Conservation (phyloP, 1,140 invertebrate species). For the Acromyrmex charruanus region DNA sequence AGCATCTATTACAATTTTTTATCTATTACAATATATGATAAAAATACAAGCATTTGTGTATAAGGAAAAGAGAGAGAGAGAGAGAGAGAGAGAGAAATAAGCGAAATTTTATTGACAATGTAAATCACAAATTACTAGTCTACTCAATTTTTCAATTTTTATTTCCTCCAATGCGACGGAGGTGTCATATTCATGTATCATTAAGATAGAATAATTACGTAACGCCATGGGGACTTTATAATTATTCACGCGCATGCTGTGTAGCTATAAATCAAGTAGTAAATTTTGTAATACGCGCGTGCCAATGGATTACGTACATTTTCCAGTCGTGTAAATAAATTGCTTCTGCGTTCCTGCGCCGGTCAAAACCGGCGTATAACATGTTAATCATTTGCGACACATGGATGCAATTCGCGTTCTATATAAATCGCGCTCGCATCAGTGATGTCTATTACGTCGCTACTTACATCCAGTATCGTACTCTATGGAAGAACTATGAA, state of each 20-base stretch:
- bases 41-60: neutral
- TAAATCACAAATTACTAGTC: neutral
- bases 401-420: conserved; percentile 46
- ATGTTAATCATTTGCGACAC: conserved; percentile 57
- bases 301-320: conserved; percentile 16
- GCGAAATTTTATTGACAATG: conserved; percentile 2
- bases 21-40: neutral
- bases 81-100: neutral
- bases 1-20: too few species aligned
- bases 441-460: conserved; percentile 16
- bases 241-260: conserved; percentile 20
- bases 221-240: conserved; percentile 1
- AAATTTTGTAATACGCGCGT: conserved; percentile 36
- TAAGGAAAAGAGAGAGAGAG: neutral
- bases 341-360: neutral
- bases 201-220: conserved; percentile 49
- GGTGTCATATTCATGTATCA: conserved; percentile 33
- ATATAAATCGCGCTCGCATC: conserved; percentile 10
- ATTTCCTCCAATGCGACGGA: neutral
- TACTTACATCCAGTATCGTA: conserved; percentile 16
- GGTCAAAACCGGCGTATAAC: conserved; percentile 21
- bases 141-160: conserved; percentile 3
- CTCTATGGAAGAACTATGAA: conserved; percentile 6
- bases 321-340: conserved; percentile 48
- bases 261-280: conserved; percentile 35